phyloP scores from a whole-genome alignment of 2,113 vertebrate species.

The Oxyruncus cristatus region DNA sequence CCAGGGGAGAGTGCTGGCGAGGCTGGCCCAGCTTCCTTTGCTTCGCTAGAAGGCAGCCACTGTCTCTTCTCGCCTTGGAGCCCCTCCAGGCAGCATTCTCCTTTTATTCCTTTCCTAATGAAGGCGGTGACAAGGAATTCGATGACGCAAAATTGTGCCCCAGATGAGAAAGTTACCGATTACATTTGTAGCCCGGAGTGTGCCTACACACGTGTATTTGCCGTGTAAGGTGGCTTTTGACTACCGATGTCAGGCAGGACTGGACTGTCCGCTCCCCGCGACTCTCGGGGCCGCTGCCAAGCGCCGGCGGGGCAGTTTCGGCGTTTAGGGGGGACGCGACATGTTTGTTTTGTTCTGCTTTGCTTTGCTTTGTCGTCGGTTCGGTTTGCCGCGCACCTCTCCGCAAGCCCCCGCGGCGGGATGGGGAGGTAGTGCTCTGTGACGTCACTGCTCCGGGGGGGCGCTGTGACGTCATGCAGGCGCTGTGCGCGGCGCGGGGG shows the following conservation, averaged over 20 bases:
- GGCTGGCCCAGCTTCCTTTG: background rate
- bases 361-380: background rate
- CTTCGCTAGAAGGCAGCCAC: background rate
- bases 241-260: accelerated
- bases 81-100: background rate
- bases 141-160: background rate
- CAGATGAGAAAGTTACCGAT: background rate
- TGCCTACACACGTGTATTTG: accelerated
- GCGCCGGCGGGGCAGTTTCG: background rate
- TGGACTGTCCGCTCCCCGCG: accelerated
- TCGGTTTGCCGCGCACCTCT: background rate
- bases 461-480: background rate
- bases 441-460: background rate
- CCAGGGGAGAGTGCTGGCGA: background rate
- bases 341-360: accelerated
- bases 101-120: background rate
- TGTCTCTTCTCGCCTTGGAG: background rate
- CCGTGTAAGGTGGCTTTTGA: background rate
- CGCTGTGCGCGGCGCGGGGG: background rate
- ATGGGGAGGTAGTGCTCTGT: background rate
- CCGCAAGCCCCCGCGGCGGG: background rate
- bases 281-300: background rate
- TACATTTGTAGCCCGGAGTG: accelerated
- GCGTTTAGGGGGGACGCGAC: accelerated
- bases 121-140: background rate